phyloP scores from a whole-genome alignment of 2,888 invertebrate species.

The Polylopha cassiicola region DNA sequence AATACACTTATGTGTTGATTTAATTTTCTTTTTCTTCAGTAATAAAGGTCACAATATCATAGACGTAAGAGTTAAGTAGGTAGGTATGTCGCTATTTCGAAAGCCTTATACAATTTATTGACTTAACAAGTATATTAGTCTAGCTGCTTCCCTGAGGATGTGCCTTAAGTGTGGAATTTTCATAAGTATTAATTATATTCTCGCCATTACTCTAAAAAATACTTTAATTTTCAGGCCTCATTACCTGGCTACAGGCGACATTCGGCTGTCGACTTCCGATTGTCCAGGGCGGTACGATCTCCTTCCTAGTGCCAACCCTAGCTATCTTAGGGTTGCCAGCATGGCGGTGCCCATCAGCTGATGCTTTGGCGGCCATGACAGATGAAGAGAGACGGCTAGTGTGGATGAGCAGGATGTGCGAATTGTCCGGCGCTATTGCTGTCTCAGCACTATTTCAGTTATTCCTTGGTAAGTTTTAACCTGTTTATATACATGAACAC shows the following conservation, averaged over 20 bases:
- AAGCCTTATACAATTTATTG: no score
- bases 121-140: no score
- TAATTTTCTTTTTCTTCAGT: no score
- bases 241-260: constrained; percentile 84
- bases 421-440: constrained; percentile 89
- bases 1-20: no score
- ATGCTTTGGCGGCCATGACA: constrained; percentile 72
- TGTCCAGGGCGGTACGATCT: constrained; percentile 88
- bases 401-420: constrained; percentile 87
- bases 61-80: no score
- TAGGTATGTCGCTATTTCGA: no score
- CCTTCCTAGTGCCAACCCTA: constrained; percentile 86
- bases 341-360: constrained; percentile 82
- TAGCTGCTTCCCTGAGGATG: no score
- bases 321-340: constrained; percentile 83
- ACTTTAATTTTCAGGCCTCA: constrained; percentile 69
- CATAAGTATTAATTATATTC: not conserved
- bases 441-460: constrained; percentile 87
- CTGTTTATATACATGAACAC: no score
- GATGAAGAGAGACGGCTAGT: constrained; percentile 74
- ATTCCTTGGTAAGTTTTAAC: constrained; percentile 81
- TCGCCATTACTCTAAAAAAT: not conserved
- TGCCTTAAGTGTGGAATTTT: not conserved
- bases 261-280: constrained; percentile 86
- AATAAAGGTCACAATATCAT: no score